These are phyloP conservation scores for Diploscapter pachys DNA, from an alignment of 1,140 invertebrate genomes.

Conservation along the genomic window DNA sequence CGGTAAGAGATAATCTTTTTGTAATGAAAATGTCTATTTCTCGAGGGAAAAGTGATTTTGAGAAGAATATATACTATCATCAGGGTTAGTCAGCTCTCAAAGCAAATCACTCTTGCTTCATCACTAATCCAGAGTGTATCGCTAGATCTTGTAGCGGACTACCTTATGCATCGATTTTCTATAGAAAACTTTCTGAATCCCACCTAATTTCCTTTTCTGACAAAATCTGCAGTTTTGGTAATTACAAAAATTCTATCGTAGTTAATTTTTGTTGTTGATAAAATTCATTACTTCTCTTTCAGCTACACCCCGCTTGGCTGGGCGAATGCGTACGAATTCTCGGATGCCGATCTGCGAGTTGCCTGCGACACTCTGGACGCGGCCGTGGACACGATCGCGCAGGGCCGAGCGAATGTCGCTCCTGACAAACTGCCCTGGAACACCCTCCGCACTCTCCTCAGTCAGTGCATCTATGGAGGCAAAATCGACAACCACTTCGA, in stretches of 20 bases:
- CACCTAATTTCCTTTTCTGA: no score
- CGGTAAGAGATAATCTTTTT: slow-evolving; percentile 60
- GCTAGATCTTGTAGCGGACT: no score
- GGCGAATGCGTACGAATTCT: slow-evolving; percentile 99
- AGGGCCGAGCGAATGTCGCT: slow-evolving; percentile 84
- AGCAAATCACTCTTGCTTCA: no score
- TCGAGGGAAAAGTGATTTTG: no score
- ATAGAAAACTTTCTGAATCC: no score
- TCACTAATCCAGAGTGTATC: no score
- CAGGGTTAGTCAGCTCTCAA: no score
- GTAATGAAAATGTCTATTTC: neutral
- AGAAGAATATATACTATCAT: no score
- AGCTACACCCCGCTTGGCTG: slow-evolving; percentile 89
- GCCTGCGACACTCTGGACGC: slow-evolving; percentile 97
- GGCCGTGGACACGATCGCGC: slow-evolving; percentile 94
- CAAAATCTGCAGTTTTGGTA: no score
- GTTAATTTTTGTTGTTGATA: no score
- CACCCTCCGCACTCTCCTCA: slow-evolving; percentile 86
- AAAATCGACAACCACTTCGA: slow-evolving; percentile 99
- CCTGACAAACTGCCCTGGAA: slow-evolving; percentile 99
- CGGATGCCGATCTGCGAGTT: slow-evolving; percentile 91
- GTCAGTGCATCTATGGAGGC: slow-evolving; percentile 97
- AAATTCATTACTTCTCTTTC: neutral
- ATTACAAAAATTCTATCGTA: no score
- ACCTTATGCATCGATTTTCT: no score